Evolutionary conservation across 2,888 invertebrate genomes (phyloP), one percentile per base, ranked within the genome.

Genomic region (Nymphalis urticae): DNA sequence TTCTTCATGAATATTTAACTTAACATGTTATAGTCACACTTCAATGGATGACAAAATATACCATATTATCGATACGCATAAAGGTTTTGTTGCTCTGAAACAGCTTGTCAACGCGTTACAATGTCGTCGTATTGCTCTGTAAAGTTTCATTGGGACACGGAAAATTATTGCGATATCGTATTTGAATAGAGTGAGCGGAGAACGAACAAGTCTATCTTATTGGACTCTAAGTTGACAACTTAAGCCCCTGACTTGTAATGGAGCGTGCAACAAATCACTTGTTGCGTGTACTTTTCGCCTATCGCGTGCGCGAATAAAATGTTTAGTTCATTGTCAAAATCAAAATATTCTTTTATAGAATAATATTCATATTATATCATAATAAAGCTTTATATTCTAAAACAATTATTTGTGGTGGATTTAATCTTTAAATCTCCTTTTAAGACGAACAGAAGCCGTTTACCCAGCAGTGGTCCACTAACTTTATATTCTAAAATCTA

Each of bases 141-240:
- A 65, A 17, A 62, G 48, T 66, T 66, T 66, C 68, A 66, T 68
- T 68, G 51, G 60, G 42, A 67, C 54, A 63, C 51, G 66, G 60
- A 68, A 67, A 75, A 70, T 75, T 68, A 73, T 74, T 71, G 70
- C 69, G 54, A 74, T 68, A 71, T 74, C 72, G 68, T 70, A 70
- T 73, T 74, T 75, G 76, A 76, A 75, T 73, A 67, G 72, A 70
- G 64, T 70, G 68, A 70, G 68, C 60, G 56, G 69, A 65, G 68
- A 69, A 64, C 72, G 66, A 70, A 74, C 75, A 72, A 73, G 75
- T 76, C 74, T 70, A 73, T 76, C 74, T 74, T 75, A 76, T 75
- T 75, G 72, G 73, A 73, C 70, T 71, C 59, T 73, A 71, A 72
- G 71, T 73, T 72, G 76, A 75, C 76, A 76, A 73, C 73, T 72